phyloP scores from a whole-genome alignment of 2,113 vertebrate genomes.

The Pelecanoides urinatrix region DNA sequence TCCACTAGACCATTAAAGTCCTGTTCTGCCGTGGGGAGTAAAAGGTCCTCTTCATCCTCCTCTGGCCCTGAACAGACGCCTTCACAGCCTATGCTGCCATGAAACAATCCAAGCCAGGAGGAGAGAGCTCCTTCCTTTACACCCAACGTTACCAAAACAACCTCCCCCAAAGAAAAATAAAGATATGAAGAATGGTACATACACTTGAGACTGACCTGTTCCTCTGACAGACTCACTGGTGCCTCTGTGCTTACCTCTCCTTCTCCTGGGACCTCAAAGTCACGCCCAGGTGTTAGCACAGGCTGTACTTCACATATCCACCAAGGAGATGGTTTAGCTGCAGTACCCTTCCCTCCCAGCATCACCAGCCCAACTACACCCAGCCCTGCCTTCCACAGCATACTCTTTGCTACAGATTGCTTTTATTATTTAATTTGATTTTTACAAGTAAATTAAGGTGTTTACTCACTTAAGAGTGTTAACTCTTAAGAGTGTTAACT shows the following conservation, averaged over 20 bases:
- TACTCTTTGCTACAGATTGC: neutral
- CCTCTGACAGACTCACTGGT: neutral
- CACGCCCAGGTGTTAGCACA: neutral
- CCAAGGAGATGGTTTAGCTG: neutral
- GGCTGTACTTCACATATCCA: neutral
- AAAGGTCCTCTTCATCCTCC: neutral
- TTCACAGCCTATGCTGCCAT: neutral
- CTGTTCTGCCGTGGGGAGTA: neutral
- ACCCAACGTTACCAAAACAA: neutral
- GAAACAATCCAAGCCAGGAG: neutral
- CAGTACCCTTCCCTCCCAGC: neutral
- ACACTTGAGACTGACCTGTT: neutral
- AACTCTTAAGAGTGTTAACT: neutral
- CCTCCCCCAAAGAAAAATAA: neutral
- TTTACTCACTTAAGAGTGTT: neutral
- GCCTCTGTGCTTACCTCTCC: neutral
- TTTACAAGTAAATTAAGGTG: neutral
- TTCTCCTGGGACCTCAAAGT: neutral
- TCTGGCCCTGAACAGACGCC: neutral
- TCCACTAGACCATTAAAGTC: slow-evolving; percentile 31
- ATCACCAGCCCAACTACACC: neutral
- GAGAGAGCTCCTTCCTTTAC: neutral
- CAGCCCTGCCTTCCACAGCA: neutral
- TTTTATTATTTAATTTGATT: neutral
- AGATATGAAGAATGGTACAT: neutral